A percentile compares a stretch with the other conserved stretches of the same genome.
Evolutionary conservation across 2,888 invertebrate genomes (phyloP).

Genomic region (Dryococelus australis): DNA sequence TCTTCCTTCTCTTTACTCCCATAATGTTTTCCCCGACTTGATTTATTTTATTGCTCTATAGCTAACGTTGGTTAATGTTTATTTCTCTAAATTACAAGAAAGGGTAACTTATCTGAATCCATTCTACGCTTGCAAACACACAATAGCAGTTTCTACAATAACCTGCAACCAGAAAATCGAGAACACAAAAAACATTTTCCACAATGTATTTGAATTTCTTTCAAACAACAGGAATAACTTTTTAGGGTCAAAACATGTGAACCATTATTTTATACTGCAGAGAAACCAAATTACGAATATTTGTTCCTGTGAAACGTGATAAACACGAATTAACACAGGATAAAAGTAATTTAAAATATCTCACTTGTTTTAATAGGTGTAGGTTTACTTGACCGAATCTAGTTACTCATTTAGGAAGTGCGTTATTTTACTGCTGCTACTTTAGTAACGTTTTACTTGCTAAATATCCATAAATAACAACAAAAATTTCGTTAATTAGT

Average conservation of each 20-base stretch:
- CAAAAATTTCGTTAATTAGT: too few relatives aligned
- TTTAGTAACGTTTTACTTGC: too few relatives aligned
- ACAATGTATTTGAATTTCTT: background rate
- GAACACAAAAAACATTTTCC: conserved; percentile 13
- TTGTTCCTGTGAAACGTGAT: too few relatives aligned
- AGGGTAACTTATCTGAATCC: conserved; percentile 56
- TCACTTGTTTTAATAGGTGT: too few relatives aligned
- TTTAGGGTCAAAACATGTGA: background rate
- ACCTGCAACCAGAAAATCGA: conserved; percentile 13
- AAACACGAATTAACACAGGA: too few relatives aligned
- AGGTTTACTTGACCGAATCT: too few relatives aligned
- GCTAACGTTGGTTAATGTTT: conserved; percentile 63
- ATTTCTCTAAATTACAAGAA: conserved; percentile 67
- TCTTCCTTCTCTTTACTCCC: conserved; percentile 37
- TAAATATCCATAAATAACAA: too few relatives aligned
- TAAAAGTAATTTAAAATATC: too few relatives aligned
- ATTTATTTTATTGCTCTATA: conserved; percentile 66
- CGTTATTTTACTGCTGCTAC: too few relatives aligned
- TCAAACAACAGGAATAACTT: background rate
- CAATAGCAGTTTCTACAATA: conserved; percentile 23
- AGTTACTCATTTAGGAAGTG: too few relatives aligned
- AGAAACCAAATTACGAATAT: too few relatives aligned
- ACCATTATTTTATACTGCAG: too few relatives aligned
- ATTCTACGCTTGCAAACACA: conserved; percentile 2
- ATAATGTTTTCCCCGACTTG: conserved; percentile 55